These are phyloP conservation scores for Pantherophis alleghaniensis DNA, from an alignment of 2,797 vertebrate species.

Conservation along the genomic window DNA sequence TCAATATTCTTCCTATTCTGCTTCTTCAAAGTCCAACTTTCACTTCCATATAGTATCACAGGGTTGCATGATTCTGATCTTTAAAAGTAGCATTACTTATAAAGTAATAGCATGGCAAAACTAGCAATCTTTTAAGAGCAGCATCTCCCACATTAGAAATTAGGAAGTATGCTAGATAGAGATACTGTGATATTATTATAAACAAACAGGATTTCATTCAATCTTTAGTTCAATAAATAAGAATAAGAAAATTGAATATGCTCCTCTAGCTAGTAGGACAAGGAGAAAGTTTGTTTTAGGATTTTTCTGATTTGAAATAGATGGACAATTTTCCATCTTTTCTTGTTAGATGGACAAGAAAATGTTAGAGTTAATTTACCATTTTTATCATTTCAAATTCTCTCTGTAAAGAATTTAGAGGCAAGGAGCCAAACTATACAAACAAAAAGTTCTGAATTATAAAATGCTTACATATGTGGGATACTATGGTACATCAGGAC, in stretches of 20 bases:
- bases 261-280: background rate
- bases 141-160: background rate
- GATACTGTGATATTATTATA: background rate
- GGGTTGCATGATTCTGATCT: background rate
- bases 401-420: background rate
- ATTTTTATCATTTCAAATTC: background rate
- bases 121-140: background rate
- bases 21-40: background rate
- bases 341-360: background rate
- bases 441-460: conserved; percentile 47
- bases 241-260: background rate
- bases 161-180: too few species aligned
- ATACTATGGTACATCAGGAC: background rate
- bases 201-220: background rate
- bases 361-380: background rate
- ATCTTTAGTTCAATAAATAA: background rate
- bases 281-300: background rate
- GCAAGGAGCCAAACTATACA: conserved; percentile 44
- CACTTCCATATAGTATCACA: background rate
- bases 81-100: background rate
- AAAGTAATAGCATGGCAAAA: background rate
- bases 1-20: background rate
- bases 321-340: background rate
- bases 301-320: background rate
- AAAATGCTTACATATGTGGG: conserved; percentile 43